Evolutionary conservation across 1,140 invertebrate species (phyloP), one percentile per base, ranked within the genome.

Genomic region (Drosophila mayri): DNA sequence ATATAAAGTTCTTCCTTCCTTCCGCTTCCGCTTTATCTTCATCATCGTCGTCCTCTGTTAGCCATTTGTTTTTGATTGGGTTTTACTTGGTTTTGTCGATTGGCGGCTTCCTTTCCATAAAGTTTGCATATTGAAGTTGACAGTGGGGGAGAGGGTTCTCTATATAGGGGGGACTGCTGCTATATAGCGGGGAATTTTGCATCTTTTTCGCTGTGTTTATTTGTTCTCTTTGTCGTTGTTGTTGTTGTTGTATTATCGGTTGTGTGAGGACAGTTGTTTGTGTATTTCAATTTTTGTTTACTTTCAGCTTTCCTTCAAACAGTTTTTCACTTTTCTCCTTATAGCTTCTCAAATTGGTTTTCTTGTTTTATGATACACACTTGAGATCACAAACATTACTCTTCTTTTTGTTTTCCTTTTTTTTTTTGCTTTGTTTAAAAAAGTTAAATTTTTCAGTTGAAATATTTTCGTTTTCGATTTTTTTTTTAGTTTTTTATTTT

Each of bases 331-430:
- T 64, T 49, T 76, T 58, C 47, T 46, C 47, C 38, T 49, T 50
- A 65, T 83, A 87, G 83, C 79, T 87, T 87, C 84, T 83, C 80
- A 80, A 73, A 81, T 72, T 79, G 57, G 73, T 49, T 72, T 72
- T 72, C 16, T 88, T 84, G 82, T 92, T 88, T 91, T 73, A 82
- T 87, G 77, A 91, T 90, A 91, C 81, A 91, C 81, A 82, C 79
- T 91, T 92, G 91, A 92, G 91, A 92, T 92, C 90, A 92, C 90
- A 92, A 92, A 91, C 90, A 90, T 90, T 91, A 68, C 82, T 75
- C 63, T 61, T 85, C 57, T 66, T 60, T 79, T 38, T 54, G 14
- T 22, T 44, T 71, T 50, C 46, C 4, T 60, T 65, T 70, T 65
- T 78, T 82, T 50, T 54, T 64, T 44, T 73, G 75, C 66, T 68